These are phyloP conservation scores for Prionailurus viverrinus DNA, from an alignment of 2,113 vertebrate species.

Conservation along the genomic window DNA sequence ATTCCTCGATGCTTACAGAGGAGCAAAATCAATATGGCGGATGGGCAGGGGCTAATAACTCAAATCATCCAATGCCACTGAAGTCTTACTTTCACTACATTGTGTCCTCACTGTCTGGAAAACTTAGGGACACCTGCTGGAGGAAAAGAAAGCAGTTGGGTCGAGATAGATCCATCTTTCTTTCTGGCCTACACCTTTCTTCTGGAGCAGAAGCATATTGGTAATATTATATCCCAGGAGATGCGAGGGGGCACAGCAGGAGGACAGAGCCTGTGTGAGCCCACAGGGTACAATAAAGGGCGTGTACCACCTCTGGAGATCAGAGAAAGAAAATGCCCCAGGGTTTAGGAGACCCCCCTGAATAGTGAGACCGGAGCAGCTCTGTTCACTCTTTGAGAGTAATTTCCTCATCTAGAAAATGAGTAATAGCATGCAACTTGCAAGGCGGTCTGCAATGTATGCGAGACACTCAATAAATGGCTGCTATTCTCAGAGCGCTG, in stretches of 20 bases:
- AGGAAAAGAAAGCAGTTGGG: neutral
- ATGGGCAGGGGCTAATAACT: neutral
- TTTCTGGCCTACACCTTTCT: neutral
- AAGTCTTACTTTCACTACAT: neutral
- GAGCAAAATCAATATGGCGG: no score
- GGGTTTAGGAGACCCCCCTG: neutral
- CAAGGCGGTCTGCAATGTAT: accelerated
- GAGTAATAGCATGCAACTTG: neutral
- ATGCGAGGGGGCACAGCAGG: accelerated
- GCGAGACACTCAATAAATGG: neutral
- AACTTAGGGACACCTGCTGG: no score
- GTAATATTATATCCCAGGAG: neutral
- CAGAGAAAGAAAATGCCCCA: neutral
- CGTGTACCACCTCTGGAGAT: accelerated
- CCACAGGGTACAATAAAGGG: neutral
- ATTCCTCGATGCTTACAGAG: neutral
- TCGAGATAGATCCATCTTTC: neutral
- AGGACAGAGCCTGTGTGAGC: no score
- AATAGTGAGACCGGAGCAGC: neutral
- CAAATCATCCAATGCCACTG: accelerated
- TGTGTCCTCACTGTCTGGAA: accelerated
- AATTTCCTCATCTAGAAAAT: neutral
- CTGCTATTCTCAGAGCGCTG: neutral
- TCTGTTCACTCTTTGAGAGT: no score
- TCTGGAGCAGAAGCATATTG: neutral